phyloP scores from a whole-genome alignment of 2,888 invertebrate species.

The Mamestra brassicae region DNA sequence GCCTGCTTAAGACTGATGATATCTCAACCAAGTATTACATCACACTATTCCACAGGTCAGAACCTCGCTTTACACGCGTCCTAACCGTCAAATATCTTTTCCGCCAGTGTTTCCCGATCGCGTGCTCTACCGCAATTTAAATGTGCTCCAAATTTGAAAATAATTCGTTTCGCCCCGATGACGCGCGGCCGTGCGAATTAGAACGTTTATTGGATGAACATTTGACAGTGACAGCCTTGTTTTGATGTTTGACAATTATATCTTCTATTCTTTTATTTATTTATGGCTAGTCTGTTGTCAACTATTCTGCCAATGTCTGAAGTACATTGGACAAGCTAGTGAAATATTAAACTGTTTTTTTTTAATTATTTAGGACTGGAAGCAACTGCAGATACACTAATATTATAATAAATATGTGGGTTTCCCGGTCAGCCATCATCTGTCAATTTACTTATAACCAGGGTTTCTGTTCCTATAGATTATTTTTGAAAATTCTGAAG shows the following conservation, averaged over 20 bases:
- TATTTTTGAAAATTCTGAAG: background rate
- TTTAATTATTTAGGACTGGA: no score
- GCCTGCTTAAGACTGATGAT: background rate
- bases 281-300: no score
- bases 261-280: background rate
- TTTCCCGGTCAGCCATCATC: background rate
- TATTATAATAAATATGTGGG: no score
- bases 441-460: background rate
- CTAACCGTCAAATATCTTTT: constrained; percentile 80
- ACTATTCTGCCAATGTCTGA: no score
- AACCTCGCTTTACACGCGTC: constrained; percentile 42
- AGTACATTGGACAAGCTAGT: no score
- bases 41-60: constrained; percentile 4
- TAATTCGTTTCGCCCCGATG: constrained; percentile 82
- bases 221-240: constrained; percentile 62
- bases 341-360: no score
- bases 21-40: constrained; percentile 29
- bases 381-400: no score
- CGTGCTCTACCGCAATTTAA: constrained; percentile 89
- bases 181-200: constrained; percentile 75
- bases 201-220: constrained; percentile 72
- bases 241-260: constrained; percentile 33
- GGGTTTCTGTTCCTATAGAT: background rate
- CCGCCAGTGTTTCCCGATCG: constrained; percentile 85
- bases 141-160: constrained; percentile 90